A percentile compares a stretch with the other conserved stretches of the same genome.
phyloP scores from a whole-genome alignment of 1,140 invertebrate genomes.

The Eufriesea mexicana region DNA sequence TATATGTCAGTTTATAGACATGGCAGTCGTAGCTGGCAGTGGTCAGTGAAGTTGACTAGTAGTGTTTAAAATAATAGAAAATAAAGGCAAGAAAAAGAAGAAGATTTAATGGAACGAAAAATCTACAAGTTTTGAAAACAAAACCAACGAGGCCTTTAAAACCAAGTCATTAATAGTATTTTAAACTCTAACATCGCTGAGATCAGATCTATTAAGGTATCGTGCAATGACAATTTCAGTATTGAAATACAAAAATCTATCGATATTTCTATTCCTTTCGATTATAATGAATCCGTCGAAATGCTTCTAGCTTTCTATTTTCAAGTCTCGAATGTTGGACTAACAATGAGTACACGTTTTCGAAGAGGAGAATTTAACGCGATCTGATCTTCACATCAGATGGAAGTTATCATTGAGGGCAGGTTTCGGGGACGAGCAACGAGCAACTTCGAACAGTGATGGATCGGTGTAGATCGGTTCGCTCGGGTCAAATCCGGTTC shows the following conservation, averaged over 20 bases:
- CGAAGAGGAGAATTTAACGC: background rate
- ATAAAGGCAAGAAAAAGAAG: background rate
- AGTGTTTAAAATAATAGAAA: background rate
- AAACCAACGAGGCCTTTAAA: background rate
- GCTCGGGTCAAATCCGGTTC: constrained; percentile 87
- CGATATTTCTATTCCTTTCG: background rate
- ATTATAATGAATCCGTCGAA: background rate
- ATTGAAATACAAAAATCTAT: background rate
- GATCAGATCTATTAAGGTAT: background rate
- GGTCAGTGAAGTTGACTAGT: constrained; percentile 44
- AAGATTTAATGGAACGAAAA: background rate
- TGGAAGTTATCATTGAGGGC: constrained; percentile 75
- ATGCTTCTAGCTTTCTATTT: background rate
- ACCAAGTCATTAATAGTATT: background rate
- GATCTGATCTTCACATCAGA: constrained; percentile 68
- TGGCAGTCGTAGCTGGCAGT: constrained; percentile 45
- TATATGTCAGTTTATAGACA: constrained; percentile 20
- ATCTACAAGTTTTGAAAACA: background rate
- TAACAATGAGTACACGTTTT: background rate
- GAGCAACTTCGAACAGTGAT: constrained; percentile 90
- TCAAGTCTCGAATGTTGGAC: background rate
- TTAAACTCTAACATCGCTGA: background rate
- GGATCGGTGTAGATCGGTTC: constrained; percentile 97
- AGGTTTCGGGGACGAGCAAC: constrained; percentile 85
- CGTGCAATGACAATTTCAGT: background rate